Evolutionary conservation across 1,140 invertebrate genomes (phyloP).

Genomic region (Tachypleus tridentatus): DNA sequence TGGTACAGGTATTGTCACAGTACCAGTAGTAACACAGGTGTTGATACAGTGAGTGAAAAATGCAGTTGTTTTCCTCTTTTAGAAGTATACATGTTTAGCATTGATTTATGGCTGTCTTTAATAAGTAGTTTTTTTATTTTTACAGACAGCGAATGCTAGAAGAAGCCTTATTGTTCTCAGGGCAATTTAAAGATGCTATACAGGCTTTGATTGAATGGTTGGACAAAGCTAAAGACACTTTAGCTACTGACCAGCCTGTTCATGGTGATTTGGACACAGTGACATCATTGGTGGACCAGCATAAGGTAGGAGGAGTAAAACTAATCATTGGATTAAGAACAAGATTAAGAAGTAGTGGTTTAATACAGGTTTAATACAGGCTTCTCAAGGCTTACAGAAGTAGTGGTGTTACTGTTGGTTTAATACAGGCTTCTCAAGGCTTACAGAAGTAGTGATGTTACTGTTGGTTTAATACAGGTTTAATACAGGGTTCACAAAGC

Average conservation of each 20-base stretch:
- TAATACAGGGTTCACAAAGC: too few species aligned
- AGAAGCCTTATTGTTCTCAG: constrained; percentile 84
- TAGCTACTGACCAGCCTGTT: constrained; percentile 68
- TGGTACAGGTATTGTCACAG: too few species aligned
- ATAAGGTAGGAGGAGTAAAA: constrained; percentile 46
- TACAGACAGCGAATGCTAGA: constrained; percentile 75
- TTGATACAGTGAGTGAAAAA: not conserved
- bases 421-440: too few species aligned
- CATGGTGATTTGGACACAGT: constrained; percentile 96
- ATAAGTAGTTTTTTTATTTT: constrained; percentile 19
- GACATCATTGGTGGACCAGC: constrained; percentile 79
- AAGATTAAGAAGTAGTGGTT: too few species aligned
- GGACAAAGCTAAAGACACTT: constrained; percentile 57
- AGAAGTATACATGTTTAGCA: not conserved
- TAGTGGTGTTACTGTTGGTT: too few species aligned
- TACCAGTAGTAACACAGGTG: too few species aligned
- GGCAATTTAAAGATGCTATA: constrained; percentile 92
- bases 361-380: too few species aligned
- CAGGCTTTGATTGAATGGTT: constrained; percentile 90
- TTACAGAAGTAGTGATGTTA: too few species aligned
- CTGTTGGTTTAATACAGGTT: too few species aligned
- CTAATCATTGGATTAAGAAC: too few species aligned
- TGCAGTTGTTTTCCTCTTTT: not conserved
- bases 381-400: too few species aligned
- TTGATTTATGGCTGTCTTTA: not conserved